phyloP scores from a whole-genome alignment of 2,888 invertebrate species.

The Miltochrista miniata region DNA sequence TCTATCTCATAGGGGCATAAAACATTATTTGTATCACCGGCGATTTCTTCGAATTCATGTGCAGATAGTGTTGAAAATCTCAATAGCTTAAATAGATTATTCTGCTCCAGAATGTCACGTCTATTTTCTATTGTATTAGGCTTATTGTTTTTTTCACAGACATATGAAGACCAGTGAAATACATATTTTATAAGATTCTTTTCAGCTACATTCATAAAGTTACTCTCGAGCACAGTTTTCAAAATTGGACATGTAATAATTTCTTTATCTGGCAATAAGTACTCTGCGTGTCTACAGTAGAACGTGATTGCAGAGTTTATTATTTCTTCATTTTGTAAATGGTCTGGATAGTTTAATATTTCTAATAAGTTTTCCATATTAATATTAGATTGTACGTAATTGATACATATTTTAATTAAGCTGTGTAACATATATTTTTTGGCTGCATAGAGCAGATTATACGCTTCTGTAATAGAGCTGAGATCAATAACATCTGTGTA shows the following conservation, averaged over 20 bases:
- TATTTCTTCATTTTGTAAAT: slow-evolving; percentile 80
- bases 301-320: slow-evolving; percentile 80
- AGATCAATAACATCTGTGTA: slow-evolving; percentile 85
- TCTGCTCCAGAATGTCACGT: slow-evolving; percentile 64
- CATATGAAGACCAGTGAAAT: slow-evolving; percentile 81
- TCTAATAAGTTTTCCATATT: slow-evolving; percentile 83
- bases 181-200: slow-evolving; percentile 79
- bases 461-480: slow-evolving; percentile 82
- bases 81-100: slow-evolving; percentile 71
- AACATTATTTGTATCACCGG: slow-evolving; percentile 57
- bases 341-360: slow-evolving; percentile 84
- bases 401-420: slow-evolving; percentile 76
- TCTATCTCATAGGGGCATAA: slow-evolving; percentile 58
- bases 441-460: slow-evolving; percentile 85
- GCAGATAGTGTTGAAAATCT: slow-evolving; percentile 66
- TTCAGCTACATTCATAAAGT: slow-evolving; percentile 78
- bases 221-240: slow-evolving; percentile 74
- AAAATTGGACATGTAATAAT: slow-evolving; percentile 78
- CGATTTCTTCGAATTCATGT: slow-evolving; percentile 68
- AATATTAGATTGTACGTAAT: slow-evolving; percentile 80
- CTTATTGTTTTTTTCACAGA: slow-evolving; percentile 73
- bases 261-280: slow-evolving; percentile 71
- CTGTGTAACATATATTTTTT: slow-evolving; percentile 86
- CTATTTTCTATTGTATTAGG: slow-evolving; percentile 67
- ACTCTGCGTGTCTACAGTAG: slow-evolving; percentile 81